Evolutionary conservation across 2,888 invertebrate species (phyloP).

Genomic region (Aphodius granarius): DNA sequence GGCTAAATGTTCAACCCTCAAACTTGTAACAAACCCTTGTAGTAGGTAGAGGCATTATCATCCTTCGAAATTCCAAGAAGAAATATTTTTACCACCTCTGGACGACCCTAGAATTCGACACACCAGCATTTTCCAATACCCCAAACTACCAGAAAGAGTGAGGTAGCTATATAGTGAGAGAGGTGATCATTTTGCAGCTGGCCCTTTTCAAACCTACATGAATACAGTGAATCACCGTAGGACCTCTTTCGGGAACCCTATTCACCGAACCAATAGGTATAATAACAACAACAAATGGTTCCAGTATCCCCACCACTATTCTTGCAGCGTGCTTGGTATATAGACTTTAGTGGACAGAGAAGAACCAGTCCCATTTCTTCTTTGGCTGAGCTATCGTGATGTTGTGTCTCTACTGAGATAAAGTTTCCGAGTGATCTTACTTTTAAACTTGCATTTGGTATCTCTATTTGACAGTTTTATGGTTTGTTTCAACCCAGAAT

Average conservation of each 20-base stretch:
- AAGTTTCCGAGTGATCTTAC: no score
- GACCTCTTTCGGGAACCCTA: background rate
- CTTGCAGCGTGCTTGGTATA: slow-evolving; percentile 27
- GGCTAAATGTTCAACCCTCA: no score
- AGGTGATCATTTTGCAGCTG: slow-evolving; percentile 6
- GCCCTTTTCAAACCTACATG: slow-evolving; percentile 3
- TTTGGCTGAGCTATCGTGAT: slow-evolving; percentile 18
- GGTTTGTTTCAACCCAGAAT: no score
- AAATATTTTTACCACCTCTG: background rate
- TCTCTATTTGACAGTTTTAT: no score
- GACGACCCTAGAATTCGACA: background rate
- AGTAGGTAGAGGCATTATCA: background rate
- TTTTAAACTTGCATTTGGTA: no score
- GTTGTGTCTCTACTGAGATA: slow-evolving; percentile 5
- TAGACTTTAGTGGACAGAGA: slow-evolving; percentile 28
- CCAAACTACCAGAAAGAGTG: background rate
- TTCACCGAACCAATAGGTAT: background rate
- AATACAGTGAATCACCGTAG: background rate
- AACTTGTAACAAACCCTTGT: background rate
- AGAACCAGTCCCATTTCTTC: slow-evolving; percentile 29
- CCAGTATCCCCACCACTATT: background rate
- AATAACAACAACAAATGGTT: slow-evolving; percentile 10
- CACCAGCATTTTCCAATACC: no score
- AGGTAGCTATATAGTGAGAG: background rate
- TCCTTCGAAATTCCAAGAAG: background rate